Percentiles rank a stretch among this genome's conserved stretches.
Evolutionary conservation across 2,797 vertebrate genomes (phyloP).

Genomic region (Oreochromis grahami): DNA sequence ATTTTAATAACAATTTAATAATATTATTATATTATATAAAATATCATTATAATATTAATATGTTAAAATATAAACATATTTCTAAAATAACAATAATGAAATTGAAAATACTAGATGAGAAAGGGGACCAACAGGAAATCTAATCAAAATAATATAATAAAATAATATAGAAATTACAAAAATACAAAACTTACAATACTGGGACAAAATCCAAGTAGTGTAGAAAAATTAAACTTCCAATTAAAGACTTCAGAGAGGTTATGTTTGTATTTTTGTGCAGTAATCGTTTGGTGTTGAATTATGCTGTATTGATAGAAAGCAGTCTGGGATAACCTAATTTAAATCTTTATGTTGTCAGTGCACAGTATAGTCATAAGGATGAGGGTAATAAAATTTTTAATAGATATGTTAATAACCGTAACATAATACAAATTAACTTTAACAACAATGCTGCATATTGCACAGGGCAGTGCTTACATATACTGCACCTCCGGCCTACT

Average conservation of each 20-base stretch:
- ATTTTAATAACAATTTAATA: neutral
- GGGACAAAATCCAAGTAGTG: neutral
- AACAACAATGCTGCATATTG: neutral
- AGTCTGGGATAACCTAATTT: neutral
- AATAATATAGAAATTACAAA: neutral
- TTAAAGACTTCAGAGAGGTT: neutral
- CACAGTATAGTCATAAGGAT: neutral
- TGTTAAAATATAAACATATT: neutral
- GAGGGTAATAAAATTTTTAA: fast-evolving
- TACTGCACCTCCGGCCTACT: neutral
- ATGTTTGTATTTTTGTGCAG: neutral
- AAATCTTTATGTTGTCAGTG: neutral
- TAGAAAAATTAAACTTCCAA: neutral
- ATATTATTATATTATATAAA: too few relatives aligned
- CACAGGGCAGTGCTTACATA: neutral
- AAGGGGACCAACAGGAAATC: neutral
- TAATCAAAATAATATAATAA: too few relatives aligned
- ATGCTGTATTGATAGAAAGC: neutral
- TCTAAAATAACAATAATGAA: neutral
- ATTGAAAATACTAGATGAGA: neutral
- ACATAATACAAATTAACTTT: neutral
- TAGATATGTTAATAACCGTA: neutral
- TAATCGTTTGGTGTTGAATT: fast-evolving
- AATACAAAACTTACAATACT: neutral
- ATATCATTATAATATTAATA: neutral